These are phyloP conservation scores for Agrypnia vestita DNA, from an alignment of 1,140 invertebrate species.

Conservation along the genomic window DNA sequence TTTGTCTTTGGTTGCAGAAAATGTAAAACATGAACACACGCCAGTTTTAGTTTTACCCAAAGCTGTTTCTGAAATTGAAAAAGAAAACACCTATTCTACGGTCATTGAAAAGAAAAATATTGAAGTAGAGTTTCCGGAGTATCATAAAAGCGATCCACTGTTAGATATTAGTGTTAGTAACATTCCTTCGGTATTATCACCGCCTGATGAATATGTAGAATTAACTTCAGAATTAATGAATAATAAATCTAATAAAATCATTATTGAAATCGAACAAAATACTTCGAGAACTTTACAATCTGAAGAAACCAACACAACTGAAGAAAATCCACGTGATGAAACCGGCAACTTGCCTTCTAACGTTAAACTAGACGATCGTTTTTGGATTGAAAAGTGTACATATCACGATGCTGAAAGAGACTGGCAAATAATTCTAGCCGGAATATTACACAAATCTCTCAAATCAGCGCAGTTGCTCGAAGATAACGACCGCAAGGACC, in stretches of 20 bases:
- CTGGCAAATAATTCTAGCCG: slow-evolving; percentile 71
- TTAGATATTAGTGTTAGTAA: too few relatives aligned
- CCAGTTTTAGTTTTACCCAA: too few relatives aligned
- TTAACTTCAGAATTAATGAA: neutral
- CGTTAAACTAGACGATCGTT: slow-evolving; percentile 72
- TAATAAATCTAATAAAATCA: neutral
- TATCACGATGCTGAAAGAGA: slow-evolving; percentile 79
- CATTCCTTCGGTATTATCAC: too few relatives aligned
- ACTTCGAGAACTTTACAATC: neutral
- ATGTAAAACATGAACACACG: too few relatives aligned
- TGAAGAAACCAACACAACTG: slow-evolving; percentile 1
- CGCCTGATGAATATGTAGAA: too few relatives aligned
- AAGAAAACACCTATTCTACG: too few relatives aligned
- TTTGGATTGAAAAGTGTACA: slow-evolving; percentile 76
- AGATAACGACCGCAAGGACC: slow-evolving; percentile 73
- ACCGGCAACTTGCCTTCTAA: slow-evolving; percentile 60
- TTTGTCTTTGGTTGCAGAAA: too few relatives aligned
- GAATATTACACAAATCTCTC: slow-evolving; percentile 67
- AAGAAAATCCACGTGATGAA: neutral
- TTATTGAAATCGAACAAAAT: neutral
- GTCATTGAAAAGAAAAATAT: too few relatives aligned
- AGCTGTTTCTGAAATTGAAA: too few relatives aligned
- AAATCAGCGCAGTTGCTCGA: slow-evolving; percentile 65
- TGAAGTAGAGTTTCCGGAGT: too few relatives aligned
- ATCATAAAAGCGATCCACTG: too few relatives aligned